Evolutionary conservation across 2,888 invertebrate genomes (phyloP).

Genomic region (Glaucopsyche alexis): DNA sequence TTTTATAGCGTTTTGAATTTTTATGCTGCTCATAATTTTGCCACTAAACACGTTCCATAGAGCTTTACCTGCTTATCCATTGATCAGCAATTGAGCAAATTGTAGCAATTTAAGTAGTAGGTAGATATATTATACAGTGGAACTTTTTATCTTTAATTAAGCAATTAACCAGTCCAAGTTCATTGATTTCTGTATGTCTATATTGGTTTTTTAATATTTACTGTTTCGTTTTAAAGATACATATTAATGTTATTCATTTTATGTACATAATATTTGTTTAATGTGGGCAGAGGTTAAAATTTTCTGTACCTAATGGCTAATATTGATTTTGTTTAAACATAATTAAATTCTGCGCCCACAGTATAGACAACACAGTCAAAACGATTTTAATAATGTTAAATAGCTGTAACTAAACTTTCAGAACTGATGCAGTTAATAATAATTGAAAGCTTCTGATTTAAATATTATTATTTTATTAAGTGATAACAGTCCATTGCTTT

Average conservation of each 20-base stretch:
- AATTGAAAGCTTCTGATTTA: no score
- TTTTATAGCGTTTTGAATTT: not conserved
- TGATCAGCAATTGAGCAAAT: slow-evolving; percentile 69
- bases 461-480: no score
- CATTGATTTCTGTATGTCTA: not conserved
- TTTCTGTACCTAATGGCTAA: no score
- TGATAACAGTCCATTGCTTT: no score
- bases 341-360: not conserved
- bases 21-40: slow-evolving; percentile 42
- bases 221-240: slow-evolving; percentile 4
- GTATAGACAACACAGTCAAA: not conserved
- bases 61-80: slow-evolving; percentile 59
- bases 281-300: not conserved
- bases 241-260: not conserved
- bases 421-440: no score
- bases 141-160: not conserved
- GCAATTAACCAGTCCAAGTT: not conserved
- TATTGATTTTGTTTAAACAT: not conserved
- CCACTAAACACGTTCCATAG: slow-evolving; percentile 59
- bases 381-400: not conserved
- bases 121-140: no score
- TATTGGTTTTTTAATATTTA: slow-evolving; percentile 6
- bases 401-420: no score
- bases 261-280: slow-evolving; percentile 1
- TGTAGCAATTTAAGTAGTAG: slow-evolving; percentile 56